A percentile compares a stretch with the other conserved stretches of the same genome.
These are phyloP conservation scores for Leptoclinus maculatus DNA, from an alignment of 2,797 vertebrate species.

Conservation along the genomic window DNA sequence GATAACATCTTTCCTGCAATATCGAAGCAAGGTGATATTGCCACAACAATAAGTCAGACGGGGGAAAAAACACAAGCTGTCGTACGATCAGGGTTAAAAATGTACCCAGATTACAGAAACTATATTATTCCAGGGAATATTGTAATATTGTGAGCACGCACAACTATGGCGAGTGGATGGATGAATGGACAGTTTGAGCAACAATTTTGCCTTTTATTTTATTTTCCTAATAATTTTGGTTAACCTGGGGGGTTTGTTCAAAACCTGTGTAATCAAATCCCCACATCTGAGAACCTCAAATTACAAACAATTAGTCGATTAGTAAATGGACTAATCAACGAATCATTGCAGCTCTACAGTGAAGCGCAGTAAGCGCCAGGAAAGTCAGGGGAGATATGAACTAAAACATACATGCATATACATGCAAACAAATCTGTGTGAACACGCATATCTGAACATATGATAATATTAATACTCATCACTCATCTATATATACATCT, in stretches of 20 bases:
- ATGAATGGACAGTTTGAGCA: not conserved
- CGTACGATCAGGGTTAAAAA: not conserved
- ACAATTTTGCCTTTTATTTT: not conserved
- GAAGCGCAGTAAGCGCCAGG: not conserved
- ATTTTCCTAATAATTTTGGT: not conserved
- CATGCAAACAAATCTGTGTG: not conserved
- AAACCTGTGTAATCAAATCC: not conserved
- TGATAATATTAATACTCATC: not conserved
- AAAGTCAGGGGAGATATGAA: not conserved
- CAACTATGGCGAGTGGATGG: not conserved
- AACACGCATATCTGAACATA: not conserved
- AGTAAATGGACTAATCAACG: not conserved
- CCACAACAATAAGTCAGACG: not conserved
- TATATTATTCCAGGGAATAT: not conserved
- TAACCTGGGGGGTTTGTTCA: not conserved
- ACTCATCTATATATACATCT: not conserved
- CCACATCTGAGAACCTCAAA: not conserved
- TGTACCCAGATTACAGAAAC: not conserved
- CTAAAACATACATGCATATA: not conserved
- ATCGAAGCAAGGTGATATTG: not conserved
- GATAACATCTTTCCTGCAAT: not conserved
- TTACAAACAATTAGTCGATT: not conserved
- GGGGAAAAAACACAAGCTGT: not conserved
- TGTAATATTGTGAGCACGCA: not conserved
- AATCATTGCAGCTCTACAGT: fast-evolving